These are phyloP conservation scores for Plecturocebus donacophilus DNA, from an alignment of 2,113 vertebrate genomes.

Conservation along the genomic window DNA sequence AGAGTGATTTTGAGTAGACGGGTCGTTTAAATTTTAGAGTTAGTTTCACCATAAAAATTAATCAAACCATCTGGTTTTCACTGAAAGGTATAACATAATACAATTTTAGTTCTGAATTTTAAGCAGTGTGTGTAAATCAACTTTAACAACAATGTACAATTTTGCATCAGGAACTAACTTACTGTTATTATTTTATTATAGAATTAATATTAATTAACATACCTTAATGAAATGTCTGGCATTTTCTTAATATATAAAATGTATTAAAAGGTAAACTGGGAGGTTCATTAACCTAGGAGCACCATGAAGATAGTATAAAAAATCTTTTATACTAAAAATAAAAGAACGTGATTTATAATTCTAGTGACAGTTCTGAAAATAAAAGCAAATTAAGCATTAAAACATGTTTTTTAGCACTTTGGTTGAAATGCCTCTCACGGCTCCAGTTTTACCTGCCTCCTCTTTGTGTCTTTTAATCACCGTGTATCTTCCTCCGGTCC, in stretches of 20 bases:
- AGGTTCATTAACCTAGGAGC: not conserved
- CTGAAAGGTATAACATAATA: not conserved
- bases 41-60: slow-evolving; percentile 26
- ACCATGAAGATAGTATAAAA: not conserved
- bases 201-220: not conserved
- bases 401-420: not conserved
- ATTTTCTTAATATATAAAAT: not conserved
- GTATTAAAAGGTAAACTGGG: not conserved
- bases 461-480: not conserved
- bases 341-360: not conserved
- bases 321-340: slow-evolving; percentile 18
- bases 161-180: not conserved
- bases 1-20: not conserved
- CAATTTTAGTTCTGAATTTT: not conserved
- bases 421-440: too few relatives aligned
- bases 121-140: not conserved
- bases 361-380: not conserved
- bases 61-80: not conserved
- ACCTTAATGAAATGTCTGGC: not conserved
- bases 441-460: too few relatives aligned
- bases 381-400: not conserved
- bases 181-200: slow-evolving; percentile 12
- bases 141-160: not conserved
- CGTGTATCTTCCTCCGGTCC: accelerated
- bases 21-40: slow-evolving; percentile 11